phyloP scores from a whole-genome alignment of 2,113 vertebrate species.

The Rhineura floridana region DNA sequence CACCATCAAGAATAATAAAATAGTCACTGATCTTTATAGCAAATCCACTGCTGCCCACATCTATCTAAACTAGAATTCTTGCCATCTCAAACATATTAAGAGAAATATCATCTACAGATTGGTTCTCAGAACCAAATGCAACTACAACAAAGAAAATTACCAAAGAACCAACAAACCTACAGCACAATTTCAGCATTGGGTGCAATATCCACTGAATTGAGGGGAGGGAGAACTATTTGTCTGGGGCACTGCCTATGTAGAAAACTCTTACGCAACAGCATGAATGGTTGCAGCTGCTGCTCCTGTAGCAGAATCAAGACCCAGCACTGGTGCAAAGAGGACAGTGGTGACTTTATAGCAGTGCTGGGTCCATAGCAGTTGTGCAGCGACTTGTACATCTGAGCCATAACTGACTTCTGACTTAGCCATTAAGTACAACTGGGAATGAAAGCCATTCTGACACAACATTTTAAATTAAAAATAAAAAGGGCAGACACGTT shows the following conservation, averaged over 20 bases:
- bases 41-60: too few species aligned
- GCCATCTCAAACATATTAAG: too few species aligned
- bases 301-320: neutral
- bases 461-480: conserved; percentile 40
- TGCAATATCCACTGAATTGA: neutral
- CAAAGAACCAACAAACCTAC: neutral
- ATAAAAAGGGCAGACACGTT: conserved; percentile 32
- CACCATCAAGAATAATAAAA: too few species aligned
- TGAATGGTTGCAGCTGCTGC: neutral
- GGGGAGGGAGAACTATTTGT: neutral
- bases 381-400: neutral
- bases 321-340: neutral
- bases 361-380: neutral
- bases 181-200: neutral
- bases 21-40: too few species aligned
- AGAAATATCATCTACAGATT: too few species aligned
- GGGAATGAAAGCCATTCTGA: conserved; percentile 1
- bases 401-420: neutral
- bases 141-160: too few species aligned
- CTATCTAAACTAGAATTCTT: too few species aligned
- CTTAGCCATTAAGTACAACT: neutral
- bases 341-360: neutral
- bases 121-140: too few species aligned
- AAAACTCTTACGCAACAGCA: neutral
- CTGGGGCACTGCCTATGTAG: neutral